phyloP scores from a whole-genome alignment of 2,888 invertebrate species.

The Octonoba sinensis region DNA sequence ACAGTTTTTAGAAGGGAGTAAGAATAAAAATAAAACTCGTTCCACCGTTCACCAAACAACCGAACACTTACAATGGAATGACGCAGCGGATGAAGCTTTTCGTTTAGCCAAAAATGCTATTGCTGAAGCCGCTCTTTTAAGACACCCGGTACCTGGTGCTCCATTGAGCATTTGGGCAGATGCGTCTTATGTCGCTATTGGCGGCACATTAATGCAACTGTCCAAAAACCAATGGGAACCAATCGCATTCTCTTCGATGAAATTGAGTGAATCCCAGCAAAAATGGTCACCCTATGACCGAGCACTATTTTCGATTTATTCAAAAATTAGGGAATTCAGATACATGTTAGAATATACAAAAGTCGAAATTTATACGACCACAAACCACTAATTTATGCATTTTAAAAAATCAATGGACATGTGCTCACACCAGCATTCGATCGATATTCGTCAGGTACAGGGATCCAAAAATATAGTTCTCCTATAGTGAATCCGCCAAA shows the following conservation, averaged over 20 bases:
- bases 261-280: not conserved
- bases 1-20: constrained; percentile 15
- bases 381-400: too few species aligned
- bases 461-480: too few species aligned
- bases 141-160: constrained; percentile 34
- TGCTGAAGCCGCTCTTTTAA: constrained; percentile 17
- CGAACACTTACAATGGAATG: constrained; percentile 7
- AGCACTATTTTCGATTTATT: too few species aligned
- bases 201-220: constrained; percentile 67
- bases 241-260: constrained; percentile 3
- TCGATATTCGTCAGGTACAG: too few species aligned
- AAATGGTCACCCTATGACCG: too few species aligned
- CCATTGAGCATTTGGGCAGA: constrained; percentile 67
- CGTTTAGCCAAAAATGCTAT: not conserved
- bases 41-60: constrained; percentile 4
- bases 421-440: too few species aligned
- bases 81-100: not conserved
- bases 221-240: constrained; percentile 10
- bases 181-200: constrained; percentile 69
- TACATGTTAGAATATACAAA: too few species aligned
- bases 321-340: too few species aligned
- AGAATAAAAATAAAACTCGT: constrained; percentile 24
- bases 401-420: too few species aligned
- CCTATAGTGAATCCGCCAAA: too few species aligned
- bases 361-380: too few species aligned